Base-by-base conservation (phyloP, 2,888 invertebrate species). In the Lithophane ornitopus region DNA sequence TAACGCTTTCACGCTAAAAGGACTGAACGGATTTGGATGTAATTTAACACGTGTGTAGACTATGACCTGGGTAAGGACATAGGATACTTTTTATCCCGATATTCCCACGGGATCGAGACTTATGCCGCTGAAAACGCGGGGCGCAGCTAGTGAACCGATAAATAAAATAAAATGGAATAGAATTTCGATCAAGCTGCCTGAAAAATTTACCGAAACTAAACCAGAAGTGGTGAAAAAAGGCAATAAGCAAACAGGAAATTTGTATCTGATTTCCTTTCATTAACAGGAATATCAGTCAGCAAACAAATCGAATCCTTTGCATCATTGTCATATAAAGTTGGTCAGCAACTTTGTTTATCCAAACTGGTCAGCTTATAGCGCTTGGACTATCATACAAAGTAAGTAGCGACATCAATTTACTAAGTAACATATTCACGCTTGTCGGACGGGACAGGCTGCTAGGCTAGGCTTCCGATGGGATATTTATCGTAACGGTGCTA, bases 401-500 rank as follows among this genome's bases (percentile, higher is more conserved):
- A 70, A 54, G 61, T 41, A 69, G 49, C 69, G 82, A 66, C 73
- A 85, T 81, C 56, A 63, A 85, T 85, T 69, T 52, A 85, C 70
- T 71, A 77, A 70, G 46, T 68, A 85, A 81, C 70, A 61, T 76
- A 73, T 81, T 81, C 69, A 81, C 68, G 72, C 58, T 44, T 68
- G 72, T 81, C 77, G 11, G 22, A 1, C 26, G n/a, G 28, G 49
- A 44, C 41, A 44, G 54, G 52, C 14, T 44, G 52, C 63, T 49
- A 34, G 12, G 6, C 44, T 52, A 54, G 69, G 59, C 75, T 76
- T 80, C 85, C 72, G 80, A 84, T 67, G 82, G 78, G 75, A 84
- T 85, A 88, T 89, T 87, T 87, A 88, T 86, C 66, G 81, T 90
- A 90, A 91, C 90, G 88, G 89, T 81, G 82, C 74, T 68, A 81